Base-by-base conservation (phyloP, 2,797 vertebrate genomes). In the Simalia tracyae region DNA sequence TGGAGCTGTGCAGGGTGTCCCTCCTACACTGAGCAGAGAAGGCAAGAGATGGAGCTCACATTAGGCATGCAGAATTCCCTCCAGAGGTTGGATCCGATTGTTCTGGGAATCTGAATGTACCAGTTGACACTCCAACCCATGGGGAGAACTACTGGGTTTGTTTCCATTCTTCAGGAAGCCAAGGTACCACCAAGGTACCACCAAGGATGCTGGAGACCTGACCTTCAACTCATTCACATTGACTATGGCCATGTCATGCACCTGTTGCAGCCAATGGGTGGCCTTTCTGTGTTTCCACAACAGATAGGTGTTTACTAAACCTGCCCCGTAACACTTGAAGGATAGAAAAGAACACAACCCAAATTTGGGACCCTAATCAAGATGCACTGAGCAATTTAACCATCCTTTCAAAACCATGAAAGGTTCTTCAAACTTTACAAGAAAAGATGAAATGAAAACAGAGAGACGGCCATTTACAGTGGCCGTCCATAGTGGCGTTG, bases 241-340 rank as follows among this genome's bases (percentile, higher is more conserved):
- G 50, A 54, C 15, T 57, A 36, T 59, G 54, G 50, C 24, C 50
- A 59, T 26, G 9, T 19, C 24, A 10, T 42, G 64, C 22, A 14
- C 91, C 11, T 36, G 81, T 84, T 93, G 60, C 87, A 94, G 88
- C 12, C 66, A 57, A 84, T 63, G 46, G 4, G 6, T 54, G 28
- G 59, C 4, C 22, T 3, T 36, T 15, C 61, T 42, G 0, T 61
- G 4, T 81, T 81, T 76, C 54, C 87, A 59, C 8, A n/a, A 54
- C 19, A 36, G 19, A 36, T 19, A 76, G 42, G 68, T 8, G 19
- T 42, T 42, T 76, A 36, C 8, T 36, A 42, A 8, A 76, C 7
- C 36, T 46, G 15, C 8, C 4, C 26, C 28, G 12, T 76, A 9
- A 54, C 10, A 50, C 31, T 4, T 64, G 59, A 72, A 72, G 88